A percentile compares a stretch with the other conserved stretches of the same genome.
phyloP scores from a whole-genome alignment of 2,113 vertebrate genomes.

The Entosphenus tridentatus region DNA sequence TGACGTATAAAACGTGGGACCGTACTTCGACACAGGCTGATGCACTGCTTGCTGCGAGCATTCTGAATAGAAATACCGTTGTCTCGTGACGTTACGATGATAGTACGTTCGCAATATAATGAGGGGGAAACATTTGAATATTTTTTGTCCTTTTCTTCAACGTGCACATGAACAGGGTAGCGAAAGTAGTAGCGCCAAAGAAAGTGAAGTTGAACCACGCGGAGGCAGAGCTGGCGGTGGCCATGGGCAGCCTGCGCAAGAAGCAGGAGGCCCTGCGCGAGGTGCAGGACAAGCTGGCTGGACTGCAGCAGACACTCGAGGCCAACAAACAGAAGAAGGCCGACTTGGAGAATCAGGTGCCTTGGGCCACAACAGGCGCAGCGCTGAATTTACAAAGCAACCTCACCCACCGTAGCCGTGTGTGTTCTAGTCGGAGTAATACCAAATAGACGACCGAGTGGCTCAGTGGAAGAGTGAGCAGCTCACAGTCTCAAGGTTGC shows the following conservation, averaged over 20 bases:
- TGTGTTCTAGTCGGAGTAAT: too few relatives aligned
- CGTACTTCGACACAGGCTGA: too few relatives aligned
- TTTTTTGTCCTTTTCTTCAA: constrained; percentile 10
- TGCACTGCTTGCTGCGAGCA: too few relatives aligned
- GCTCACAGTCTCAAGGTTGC: too few relatives aligned
- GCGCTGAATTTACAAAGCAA: too few relatives aligned
- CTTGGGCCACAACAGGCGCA: too few relatives aligned
- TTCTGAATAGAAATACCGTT: too few relatives aligned
- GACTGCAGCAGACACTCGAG: constrained; percentile 34
- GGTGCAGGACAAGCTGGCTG: constrained; percentile 40
- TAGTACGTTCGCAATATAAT: not conserved
- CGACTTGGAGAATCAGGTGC: constrained; percentile 50
- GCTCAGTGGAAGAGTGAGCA: too few relatives aligned
- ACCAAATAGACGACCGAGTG: too few relatives aligned
- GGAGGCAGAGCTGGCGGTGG: constrained; percentile 35
- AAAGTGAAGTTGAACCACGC: constrained; percentile 41
- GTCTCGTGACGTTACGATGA: too few relatives aligned
- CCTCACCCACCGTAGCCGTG: too few relatives aligned
- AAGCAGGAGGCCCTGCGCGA: constrained; percentile 45
- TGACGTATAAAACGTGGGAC: too few relatives aligned
- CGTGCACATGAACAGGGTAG: constrained; percentile 22
- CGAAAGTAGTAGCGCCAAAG: constrained; percentile 55
- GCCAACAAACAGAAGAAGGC: constrained; percentile 50
- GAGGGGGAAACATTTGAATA: not conserved
- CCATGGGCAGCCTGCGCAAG: constrained; percentile 34